Evolutionary conservation across 2,113 vertebrate genomes (phyloP), one percentile per base, ranked within the genome.

Genomic region (Atractosteus spatula): DNA sequence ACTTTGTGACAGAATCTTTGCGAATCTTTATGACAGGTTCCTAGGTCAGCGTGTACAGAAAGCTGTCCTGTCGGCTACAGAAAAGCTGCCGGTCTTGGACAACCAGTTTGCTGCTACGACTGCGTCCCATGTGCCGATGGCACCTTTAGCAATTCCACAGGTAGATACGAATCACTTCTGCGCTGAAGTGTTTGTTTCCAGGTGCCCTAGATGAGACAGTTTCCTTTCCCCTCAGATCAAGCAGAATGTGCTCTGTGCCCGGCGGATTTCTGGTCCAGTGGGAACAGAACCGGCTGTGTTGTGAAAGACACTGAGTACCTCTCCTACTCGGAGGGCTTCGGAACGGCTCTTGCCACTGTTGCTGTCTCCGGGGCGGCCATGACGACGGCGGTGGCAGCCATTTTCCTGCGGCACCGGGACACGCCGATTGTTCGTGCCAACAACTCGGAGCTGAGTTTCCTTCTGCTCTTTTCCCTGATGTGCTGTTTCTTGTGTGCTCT

Each of bases 401-500:
- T 91, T 73, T 92, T 92, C 77, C 80, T 87, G 55, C 84, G 47
- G 61, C 71, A 91, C 77, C 81, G 76, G 62, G 71, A 71, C 43
- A 88, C 88, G 0, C 90, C 92, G 0, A 85, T 94, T 3, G 91
- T 94, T 42, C 85, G 78, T 42, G 89, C 90, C 66, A 94, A 90
- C 77, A 94, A 94, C 78, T 89, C 88, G 6, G 82, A 87, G 69
- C 71, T 94, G 69, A 94, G 91, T 76, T 92, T 92, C 79, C 78
- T 92, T 72, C 80, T 94, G 77, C 71, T 94, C 76, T 77, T 92
- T 66, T 92, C 92, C 3, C 80, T 94, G 74, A 84, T 71, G 42
- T 69, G 91, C 64, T 92, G 90, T 70, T 93, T 94, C 78, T 79
- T 94, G 66, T 94, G 90, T 69, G 88, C 87, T 8, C 84, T 93